phyloP scores from a whole-genome alignment of 1,140 invertebrate species.

The Drosophila sp. region DNA sequence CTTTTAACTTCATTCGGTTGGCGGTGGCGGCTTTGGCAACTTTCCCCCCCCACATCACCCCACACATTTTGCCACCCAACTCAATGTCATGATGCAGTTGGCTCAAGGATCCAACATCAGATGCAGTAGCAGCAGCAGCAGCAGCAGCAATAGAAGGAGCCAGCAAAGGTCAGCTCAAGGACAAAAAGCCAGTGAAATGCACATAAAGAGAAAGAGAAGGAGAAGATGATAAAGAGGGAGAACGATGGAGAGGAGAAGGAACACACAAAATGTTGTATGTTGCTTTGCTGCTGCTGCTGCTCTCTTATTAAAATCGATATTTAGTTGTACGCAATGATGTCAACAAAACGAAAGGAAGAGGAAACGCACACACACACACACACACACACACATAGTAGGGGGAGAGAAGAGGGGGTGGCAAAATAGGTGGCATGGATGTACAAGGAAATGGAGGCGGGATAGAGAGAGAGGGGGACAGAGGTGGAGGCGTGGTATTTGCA shows the following conservation, averaged over 20 bases:
- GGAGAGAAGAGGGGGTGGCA: not conserved
- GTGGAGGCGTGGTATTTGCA: slow-evolving; percentile 61
- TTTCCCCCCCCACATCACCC: too few relatives aligned
- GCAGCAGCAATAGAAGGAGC: not conserved
- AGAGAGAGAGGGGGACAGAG: not conserved
- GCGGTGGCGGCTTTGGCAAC: not conserved
- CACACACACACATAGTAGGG: not conserved
- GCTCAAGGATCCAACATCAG: slow-evolving; percentile 2
- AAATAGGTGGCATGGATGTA: not conserved
- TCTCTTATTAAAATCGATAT: slow-evolving; percentile 73
- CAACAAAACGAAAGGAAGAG: slow-evolving; percentile 20
- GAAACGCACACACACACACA: slow-evolving; percentile 2
- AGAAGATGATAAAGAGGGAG: not conserved
- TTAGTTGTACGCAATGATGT: slow-evolving; percentile 52
- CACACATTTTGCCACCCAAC: too few relatives aligned
- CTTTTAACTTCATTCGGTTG: slow-evolving; percentile 8
- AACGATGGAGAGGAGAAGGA: not conserved
- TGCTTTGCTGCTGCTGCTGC: slow-evolving; percentile 28
- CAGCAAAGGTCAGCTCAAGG: slow-evolving; percentile 69
- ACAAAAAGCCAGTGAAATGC: slow-evolving; percentile 63
- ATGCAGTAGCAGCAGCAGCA: not conserved
- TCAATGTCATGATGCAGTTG: slow-evolving; percentile 12
- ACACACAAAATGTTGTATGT: slow-evolving; percentile 3
- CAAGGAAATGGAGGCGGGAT: not conserved
- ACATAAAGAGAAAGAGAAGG: slow-evolving; percentile 35